phyloP scores from a whole-genome alignment of 1,140 invertebrate genomes.

The Lordiphosa stackelbergi region DNA sequence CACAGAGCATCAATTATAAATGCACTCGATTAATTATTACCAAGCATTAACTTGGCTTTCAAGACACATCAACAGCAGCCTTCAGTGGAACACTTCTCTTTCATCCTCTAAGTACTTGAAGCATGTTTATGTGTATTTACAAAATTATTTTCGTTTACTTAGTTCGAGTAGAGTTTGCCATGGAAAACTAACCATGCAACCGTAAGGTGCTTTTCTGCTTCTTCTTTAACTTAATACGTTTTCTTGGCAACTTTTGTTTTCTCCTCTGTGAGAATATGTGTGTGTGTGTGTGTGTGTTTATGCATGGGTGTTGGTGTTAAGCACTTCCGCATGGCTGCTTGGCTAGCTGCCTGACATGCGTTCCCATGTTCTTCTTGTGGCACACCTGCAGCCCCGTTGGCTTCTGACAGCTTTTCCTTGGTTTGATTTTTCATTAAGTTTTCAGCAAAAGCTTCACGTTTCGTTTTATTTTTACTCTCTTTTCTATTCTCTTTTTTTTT shows the following conservation, averaged over 20 bases:
- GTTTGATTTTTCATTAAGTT: slow-evolving; percentile 16
- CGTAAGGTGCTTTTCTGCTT: background rate
- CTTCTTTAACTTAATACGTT: slow-evolving; percentile 2
- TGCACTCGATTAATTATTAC: slow-evolving; percentile 10
- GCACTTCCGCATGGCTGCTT: slow-evolving; percentile 18
- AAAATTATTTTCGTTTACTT: slow-evolving; percentile 18
- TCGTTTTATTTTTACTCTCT: background rate
- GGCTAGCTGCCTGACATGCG: slow-evolving; percentile 14
- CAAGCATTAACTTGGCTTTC: slow-evolving; percentile 17
- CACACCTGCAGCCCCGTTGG: background rate
- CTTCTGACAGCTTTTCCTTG: slow-evolving; percentile 1
- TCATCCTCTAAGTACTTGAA: slow-evolving; percentile 4
- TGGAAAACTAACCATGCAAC: slow-evolving; percentile 4
- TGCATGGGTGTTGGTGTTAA: slow-evolving; percentile 16
- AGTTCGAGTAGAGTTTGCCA: slow-evolving; percentile 7
- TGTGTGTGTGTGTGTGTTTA: slow-evolving; percentile 8
- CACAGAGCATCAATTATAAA: slow-evolving; percentile 9
- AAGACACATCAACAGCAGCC: slow-evolving; percentile 9
- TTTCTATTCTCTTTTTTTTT: slow-evolving; percentile 1
- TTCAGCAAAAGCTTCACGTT: slow-evolving; percentile 7
- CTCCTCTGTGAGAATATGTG: background rate
- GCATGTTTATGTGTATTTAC: slow-evolving; percentile 10
- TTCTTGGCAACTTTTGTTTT: slow-evolving; percentile 13
- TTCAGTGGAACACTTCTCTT: too few species aligned
- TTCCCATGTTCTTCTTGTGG: slow-evolving; percentile 1